Evolutionary conservation across 2,113 vertebrate genomes (phyloP).

Genomic region (Arenaria interpres): DNA sequence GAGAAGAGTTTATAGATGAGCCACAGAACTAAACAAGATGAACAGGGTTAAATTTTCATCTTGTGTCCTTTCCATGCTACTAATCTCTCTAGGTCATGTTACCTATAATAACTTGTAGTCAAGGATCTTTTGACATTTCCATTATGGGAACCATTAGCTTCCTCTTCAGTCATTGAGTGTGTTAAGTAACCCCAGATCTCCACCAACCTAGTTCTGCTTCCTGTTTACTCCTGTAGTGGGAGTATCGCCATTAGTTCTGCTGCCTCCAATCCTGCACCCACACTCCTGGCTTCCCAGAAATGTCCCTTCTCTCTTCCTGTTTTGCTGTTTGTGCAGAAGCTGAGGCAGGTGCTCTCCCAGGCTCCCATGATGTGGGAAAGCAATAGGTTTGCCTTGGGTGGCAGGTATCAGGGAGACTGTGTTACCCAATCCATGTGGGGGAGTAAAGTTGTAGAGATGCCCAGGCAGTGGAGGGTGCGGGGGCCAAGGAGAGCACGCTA

Average conservation of each 20-base stretch:
- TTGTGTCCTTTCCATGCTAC: background rate
- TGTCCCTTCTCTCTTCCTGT: background rate
- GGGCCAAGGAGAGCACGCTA: background rate
- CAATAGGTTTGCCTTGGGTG: background rate
- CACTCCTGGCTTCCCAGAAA: background rate
- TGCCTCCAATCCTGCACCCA: background rate
- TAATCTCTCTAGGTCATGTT: background rate
- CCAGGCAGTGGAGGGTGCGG: rapidly evolving
- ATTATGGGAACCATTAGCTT: background rate
- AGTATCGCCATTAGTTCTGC: background rate
- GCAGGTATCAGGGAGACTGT: background rate
- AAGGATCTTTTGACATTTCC: background rate
- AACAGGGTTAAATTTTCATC: background rate
- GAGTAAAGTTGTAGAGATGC: background rate
- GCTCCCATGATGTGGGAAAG: background rate
- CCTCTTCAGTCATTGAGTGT: background rate
- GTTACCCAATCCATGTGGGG: rapidly evolving
- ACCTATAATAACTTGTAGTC: background rate
- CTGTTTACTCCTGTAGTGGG: background rate
- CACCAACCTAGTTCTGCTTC: background rate
- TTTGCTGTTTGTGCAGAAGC: background rate
- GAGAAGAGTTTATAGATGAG: background rate
- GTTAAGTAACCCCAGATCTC: background rate
- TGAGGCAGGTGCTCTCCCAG: background rate
- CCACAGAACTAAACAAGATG: background rate